These are phyloP conservation scores for Listrodromus nycthemerus DNA, from an alignment of 2,888 invertebrate genomes.

Conservation along the genomic window DNA sequence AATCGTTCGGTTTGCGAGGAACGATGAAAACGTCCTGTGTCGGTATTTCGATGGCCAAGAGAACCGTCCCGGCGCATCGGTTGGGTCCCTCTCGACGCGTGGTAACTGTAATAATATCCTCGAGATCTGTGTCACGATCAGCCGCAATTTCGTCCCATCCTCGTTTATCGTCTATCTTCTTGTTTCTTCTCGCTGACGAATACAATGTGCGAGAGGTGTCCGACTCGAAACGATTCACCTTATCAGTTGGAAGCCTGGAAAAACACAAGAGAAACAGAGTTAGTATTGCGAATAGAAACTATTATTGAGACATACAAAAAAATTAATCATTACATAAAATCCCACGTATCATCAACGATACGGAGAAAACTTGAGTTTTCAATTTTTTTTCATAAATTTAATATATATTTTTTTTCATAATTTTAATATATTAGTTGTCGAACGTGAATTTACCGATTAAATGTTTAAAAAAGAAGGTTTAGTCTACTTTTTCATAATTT, in stretches of 20 bases:
- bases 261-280: neutral
- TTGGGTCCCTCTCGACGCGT: slow-evolving; percentile 36
- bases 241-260: neutral
- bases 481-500: neutral
- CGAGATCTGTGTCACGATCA: slow-evolving; percentile 69
- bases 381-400: too few relatives aligned
- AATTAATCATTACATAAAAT: neutral
- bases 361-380: too few relatives aligned
- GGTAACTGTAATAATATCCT: slow-evolving; percentile 46
- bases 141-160: slow-evolving; percentile 68
- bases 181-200: slow-evolving; percentile 36
- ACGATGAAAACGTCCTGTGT: slow-evolving; percentile 58
- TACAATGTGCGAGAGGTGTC: neutral
- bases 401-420: too few relatives aligned
- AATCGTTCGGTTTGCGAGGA: slow-evolving; percentile 36
- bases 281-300: neutral
- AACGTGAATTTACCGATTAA: too few relatives aligned
- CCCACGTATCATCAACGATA: too few relatives aligned
- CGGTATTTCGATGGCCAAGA: slow-evolving; percentile 52
- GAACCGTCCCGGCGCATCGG: slow-evolving; percentile 54
- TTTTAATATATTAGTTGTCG: too few relatives aligned
- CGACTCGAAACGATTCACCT: neutral
- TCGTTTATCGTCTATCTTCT: slow-evolving; percentile 60
- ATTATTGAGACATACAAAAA: neutral
- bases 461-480: neutral